These are phyloP conservation scores for Pitangus sulphuratus DNA, from an alignment of 2,797 vertebrate species.

Conservation along the genomic window DNA sequence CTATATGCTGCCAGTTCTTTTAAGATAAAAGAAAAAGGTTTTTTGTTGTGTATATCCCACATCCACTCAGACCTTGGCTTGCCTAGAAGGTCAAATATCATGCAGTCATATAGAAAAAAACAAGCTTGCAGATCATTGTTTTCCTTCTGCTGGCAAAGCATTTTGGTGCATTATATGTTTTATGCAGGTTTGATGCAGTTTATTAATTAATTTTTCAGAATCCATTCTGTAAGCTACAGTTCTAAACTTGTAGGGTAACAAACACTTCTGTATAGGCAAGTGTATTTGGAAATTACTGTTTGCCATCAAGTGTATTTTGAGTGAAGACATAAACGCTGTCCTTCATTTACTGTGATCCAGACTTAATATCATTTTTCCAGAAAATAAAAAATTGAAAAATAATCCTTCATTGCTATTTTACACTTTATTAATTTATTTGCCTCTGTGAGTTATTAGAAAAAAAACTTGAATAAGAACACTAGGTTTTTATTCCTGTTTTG, in stretches of 20 bases:
- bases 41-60: not conserved
- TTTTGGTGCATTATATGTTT: not conserved
- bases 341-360: not conserved
- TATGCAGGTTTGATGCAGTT: not conserved
- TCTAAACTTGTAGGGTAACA: not conserved
- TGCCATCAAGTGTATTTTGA: not conserved
- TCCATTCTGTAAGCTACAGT: not conserved
- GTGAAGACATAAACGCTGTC: conserved; percentile 1
- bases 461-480: not conserved
- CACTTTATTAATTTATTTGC: not conserved
- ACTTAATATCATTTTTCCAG: not conserved
- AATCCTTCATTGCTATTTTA: not conserved
- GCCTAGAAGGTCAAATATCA: not conserved
- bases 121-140: not conserved
- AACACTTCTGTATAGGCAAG: not conserved
- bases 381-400: not conserved
- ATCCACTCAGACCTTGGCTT: not conserved
- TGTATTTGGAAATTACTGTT: not conserved
- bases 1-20: not conserved
- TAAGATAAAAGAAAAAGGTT: not conserved
- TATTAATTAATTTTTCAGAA: not conserved
- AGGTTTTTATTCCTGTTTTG: not conserved
- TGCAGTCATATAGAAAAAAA: not conserved
- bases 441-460: not conserved
- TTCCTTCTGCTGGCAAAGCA: not conserved